Base-by-base conservation (phyloP, 1,140 invertebrate species). In the Acyrthosiphon pisum region DNA sequence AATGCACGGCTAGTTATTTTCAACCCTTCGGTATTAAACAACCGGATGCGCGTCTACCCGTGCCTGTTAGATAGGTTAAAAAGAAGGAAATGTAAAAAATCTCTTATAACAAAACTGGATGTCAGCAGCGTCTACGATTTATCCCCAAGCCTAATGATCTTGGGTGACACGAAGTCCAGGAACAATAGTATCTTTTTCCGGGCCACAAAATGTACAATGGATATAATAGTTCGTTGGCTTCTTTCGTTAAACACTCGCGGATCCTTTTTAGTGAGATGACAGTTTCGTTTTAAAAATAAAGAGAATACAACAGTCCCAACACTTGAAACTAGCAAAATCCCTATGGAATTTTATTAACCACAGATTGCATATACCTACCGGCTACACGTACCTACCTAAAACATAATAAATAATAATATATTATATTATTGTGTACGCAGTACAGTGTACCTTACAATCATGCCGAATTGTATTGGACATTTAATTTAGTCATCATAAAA, bases 171-270 rank as follows among this genome's bases (percentile, higher is more conserved):
- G 18, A 46, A 7, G n/a, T 26, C 83, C n/a, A n/a, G 91, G 76
- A 92, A 92, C 76, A 83, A 91, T 76, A 92, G 30, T 83, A 92
- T 76, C 90, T 92, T 92, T 46, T 92, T 92, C 91, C 44, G 76
- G 91, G 14, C n/a, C n/a, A 83, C n/a, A 30, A 50, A 92, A 92
- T 20, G 35, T 81, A 92, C 41, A 91, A 91, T 53, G 46, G 46
- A 26, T 46, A 30, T 76, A 91, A 68, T 81, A 89, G 35, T 56
- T 41, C 23, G 60, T 35, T 92, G 44, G n/a, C 35, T 92, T 92
- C 2, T 91, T 83, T 83, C 68, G 41, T 26, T 91, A 46, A 91
- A 46, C 37, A 91, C 30, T 91, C 30, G 35, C 9, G 6, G 20
- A 20, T n/a, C 44, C 20, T 22, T 48, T 86, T 46, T 86, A n/a